Evolutionary conservation across 2,113 vertebrate species (phyloP).

Genomic region (Genyomyrus donnyi): DNA sequence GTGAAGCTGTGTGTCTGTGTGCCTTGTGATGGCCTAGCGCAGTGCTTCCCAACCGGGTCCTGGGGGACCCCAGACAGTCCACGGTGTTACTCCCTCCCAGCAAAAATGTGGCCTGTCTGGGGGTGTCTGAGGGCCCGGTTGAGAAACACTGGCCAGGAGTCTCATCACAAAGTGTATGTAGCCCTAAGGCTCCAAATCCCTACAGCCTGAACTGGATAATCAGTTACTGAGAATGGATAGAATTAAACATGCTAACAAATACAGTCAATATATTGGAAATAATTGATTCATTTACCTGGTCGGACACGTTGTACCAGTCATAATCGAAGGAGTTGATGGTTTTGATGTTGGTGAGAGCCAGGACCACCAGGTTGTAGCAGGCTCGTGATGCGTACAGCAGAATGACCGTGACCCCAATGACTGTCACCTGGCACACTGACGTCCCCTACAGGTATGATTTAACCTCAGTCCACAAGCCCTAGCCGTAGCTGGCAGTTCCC

Average conservation of each 20-base stretch:
- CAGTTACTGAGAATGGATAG: neutral
- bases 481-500: neutral
- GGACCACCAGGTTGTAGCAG: constrained; percentile 89
- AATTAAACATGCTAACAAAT: neutral
- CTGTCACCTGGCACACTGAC: constrained; percentile 88
- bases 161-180: neutral
- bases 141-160: neutral
- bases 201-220: neutral
- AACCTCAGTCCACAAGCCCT: neutral
- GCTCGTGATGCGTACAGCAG: constrained; percentile 86
- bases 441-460: constrained; percentile 69
- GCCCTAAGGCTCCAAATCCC: neutral
- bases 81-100: neutral
- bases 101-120: neutral
- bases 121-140: neutral
- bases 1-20: neutral
- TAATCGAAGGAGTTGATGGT: constrained; percentile 87
- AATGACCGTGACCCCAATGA: constrained; percentile 79
- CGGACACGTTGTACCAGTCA: constrained; percentile 98
- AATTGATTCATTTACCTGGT: constrained; percentile 71
- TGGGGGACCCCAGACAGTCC: neutral
- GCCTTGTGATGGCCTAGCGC: neutral
- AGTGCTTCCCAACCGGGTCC: neutral
- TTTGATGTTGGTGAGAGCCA: constrained; percentile 75
- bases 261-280: neutral